Base-by-base conservation (phyloP, 2,113 vertebrate species). In the Centropristis striata region DNA sequence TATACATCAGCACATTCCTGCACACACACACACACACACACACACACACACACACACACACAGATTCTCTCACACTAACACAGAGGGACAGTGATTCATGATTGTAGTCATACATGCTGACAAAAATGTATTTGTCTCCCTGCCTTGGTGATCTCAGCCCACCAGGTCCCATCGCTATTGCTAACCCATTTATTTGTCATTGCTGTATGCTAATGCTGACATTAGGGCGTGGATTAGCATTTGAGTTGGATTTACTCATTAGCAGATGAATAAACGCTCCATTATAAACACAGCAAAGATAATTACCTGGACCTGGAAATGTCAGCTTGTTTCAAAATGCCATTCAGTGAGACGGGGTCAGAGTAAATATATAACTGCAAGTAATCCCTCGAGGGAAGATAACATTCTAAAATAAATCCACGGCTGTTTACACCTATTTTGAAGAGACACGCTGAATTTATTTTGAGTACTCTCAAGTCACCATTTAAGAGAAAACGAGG, bases 201-300 rank as follows among this genome's bases (percentile, higher is more conserved):
- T 53, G 36, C 41, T 54, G 49, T 84, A 85, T 87, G 80, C 73
- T 81, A 87, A 89, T 89, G 36, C 54, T 81, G 87, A 87, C 84
- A 90, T 88, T 86, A 75, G 39, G 42, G 28, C 59, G 21, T 11
- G 68, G 71, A 89, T 86, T 57, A 79, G 39, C 74, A 49, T 81
- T 80, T 27, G 4, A 66, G 32, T 20, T 59, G 51, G 54, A 68
- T 67, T 53, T 21, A 46, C 59, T 90, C 60, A 69, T 73, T 75
- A 73, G 51, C 37, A 59, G 42, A 83, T 73, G 49, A 84, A 82
- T 54, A 71, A 63, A 47, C 71, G 71, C 41, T 44, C 25, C 36
- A 28, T 46, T 60, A 44, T 75, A 44, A 87, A 81, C 7, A 23
- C 21, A 72, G 44, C 9, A 75, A 63, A 60, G 66, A 78, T 71